phyloP scores from a whole-genome alignment of 2,113 vertebrate species.

The Telmatochromis brichardi region DNA sequence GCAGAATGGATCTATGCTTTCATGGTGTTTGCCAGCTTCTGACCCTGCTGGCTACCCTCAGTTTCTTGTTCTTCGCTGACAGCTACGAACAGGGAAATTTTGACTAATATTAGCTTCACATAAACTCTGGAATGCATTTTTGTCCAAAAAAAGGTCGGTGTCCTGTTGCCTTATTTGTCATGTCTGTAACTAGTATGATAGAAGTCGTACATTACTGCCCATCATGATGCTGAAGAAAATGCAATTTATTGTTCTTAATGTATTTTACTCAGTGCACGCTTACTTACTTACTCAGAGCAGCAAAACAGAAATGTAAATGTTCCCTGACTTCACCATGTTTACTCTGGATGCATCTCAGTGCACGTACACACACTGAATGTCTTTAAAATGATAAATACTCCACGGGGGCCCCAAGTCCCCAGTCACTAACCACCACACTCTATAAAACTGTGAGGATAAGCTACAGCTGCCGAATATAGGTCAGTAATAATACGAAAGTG shows the following conservation, averaged over 20 bases:
- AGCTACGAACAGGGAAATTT: neutral
- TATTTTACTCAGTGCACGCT: neutral
- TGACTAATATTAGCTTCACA: neutral
- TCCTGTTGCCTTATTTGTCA: neutral
- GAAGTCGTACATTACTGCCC: neutral
- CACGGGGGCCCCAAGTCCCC: slow-evolving; percentile 8
- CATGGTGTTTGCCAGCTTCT: neutral
- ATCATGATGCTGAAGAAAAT: neutral
- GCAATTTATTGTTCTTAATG: neutral
- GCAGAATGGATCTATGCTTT: neutral
- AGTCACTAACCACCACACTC: neutral
- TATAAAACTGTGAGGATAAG: neutral
- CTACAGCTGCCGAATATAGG: slow-evolving; percentile 48
- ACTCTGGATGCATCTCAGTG: neutral
- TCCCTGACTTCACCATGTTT: neutral
- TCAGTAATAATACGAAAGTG: slow-evolving; percentile 37
- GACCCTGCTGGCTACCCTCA: neutral
- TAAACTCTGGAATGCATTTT: neutral
- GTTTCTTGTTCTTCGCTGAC: neutral
- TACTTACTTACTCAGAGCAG: neutral
- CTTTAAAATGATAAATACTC: slow-evolving; percentile 12
- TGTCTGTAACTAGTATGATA: neutral
- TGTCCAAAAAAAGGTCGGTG: neutral
- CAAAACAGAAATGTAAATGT: neutral
- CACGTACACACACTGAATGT: slow-evolving; percentile 20